Evolutionary conservation across 1,140 invertebrate genomes (phyloP), one percentile per base, ranked within the genome.

Genomic region (Drosophila watanabei): DNA sequence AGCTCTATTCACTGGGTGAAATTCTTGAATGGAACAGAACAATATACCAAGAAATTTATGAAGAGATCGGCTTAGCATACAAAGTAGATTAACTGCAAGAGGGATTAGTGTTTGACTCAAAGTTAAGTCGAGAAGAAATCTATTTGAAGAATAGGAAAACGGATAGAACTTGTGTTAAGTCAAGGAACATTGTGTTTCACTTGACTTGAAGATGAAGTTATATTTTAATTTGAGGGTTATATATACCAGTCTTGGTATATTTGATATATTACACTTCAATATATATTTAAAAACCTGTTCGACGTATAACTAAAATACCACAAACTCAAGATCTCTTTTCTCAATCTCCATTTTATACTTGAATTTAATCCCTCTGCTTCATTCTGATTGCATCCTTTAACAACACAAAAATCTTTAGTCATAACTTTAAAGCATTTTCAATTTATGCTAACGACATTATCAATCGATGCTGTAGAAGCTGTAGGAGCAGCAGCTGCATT

Each of bases 371-470:
- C 24, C 14, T 37, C 18, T 16, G 32, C 10, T 5, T 48, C 14
- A 16, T 48, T 30, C 32, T 46, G 3, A 14, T 7, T 63, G 28
- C 20, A 37, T 68, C 33, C 33, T 46, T 48, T 46, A 28, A n/a
- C 33, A 39, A 41, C 41, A 46, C 54, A 37, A 32, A 60, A 60
- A 51, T 49, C 45, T 41, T 39, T 13, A 33, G 41, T 43, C 71
- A 64, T 75, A 64, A 75, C 32, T 43, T 49, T 43, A 18, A 75
- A 75, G 59, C 60, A 77, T 76, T 77, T 76, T 52, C 72, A 58
- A 77, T 77, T 77, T 76, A 58, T 64, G 73, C 61, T 75, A 75
- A 75, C 72, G 71, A 75, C 71, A 35, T 49, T 77, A 77, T 77
- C 49, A 77, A 77, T 77, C 56, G 54, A 41, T 51, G 16, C 48